Base-by-base conservation (phyloP, 2,888 invertebrate species). In the Leucoptera coffeella region DNA sequence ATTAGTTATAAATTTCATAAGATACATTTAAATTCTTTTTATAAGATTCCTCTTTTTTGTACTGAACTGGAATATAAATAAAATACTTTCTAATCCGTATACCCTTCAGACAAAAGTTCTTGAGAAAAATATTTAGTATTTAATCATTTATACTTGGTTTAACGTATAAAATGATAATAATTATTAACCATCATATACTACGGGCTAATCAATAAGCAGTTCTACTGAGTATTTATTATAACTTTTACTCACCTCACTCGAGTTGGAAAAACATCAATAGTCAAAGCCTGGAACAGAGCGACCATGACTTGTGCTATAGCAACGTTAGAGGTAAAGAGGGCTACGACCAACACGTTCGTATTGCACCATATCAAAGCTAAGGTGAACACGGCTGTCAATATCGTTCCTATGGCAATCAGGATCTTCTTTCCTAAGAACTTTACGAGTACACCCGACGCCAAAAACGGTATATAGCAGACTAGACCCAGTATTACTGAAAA, bases 401-500 rank as follows among this genome's bases (percentile, higher is more conserved):
- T 12, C 0, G 44, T 9, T 0, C 50, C 48, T 12, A 38, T 39
- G 4, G 30, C 32, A 17, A 50, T 37, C 4, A 50, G 33, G 1
- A 32, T 32, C 24, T 58, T 61, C 36, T 61, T 61, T 1, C 58
- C 57, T 1, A 59, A 46, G 34, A 36, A 46, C 30, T 52, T 58
- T 2, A 61, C 54, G 2, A 61, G 27, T 1, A 53, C 24, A 0
- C 51, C 53, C 2, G 42, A 48, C 19, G 56, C 37, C 29, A 50
- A 40, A 34, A 41, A 54, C 0, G 59, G 56, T 2, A 51, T 21
- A 1, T 52, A 8, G 23, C 50, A 50, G 3, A 50, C 43, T 6
- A 37, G 36, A 1, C 59, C 59, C 8, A 60, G 34, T 10, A 60
- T 55, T 2, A 60, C 50, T 21, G 50, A 58, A 43, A 59, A 59